Percentiles rank a stretch among this genome's conserved stretches.
Conservation (phyloP, 2,113 vertebrate genomes). For the Caranx melampygus region DNA sequence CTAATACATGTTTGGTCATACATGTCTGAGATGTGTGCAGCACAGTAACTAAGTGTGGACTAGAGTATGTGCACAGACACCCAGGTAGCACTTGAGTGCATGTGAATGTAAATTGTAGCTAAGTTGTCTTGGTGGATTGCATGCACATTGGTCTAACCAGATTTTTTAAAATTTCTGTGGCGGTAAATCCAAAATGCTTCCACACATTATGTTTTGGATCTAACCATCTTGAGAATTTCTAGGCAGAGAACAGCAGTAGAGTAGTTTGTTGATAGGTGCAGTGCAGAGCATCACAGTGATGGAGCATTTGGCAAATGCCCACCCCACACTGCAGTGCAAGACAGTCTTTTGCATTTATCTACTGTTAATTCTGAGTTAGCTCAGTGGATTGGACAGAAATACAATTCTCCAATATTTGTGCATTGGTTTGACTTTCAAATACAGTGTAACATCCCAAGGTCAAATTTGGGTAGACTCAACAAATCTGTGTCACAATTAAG, state of each 20-base stretch:
- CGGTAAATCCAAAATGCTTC: neutral
- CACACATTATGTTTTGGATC: neutral
- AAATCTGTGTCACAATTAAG: too few species aligned
- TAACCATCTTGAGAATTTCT: neutral
- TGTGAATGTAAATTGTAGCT: too few species aligned
- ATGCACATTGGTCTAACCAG: too few species aligned
- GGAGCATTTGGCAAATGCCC: neutral
- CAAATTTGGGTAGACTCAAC: neutral
- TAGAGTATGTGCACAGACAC: too few species aligned
- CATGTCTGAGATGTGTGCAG: too few species aligned
- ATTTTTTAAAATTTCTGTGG: neutral
- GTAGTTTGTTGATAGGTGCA: neutral
- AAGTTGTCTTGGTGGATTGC: too few species aligned
- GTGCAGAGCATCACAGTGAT: neutral
- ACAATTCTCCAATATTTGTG: accelerated
- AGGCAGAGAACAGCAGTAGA: neutral
- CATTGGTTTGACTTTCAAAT: neutral
- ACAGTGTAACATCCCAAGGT: neutral
- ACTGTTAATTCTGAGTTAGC: neutral
- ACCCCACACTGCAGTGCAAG: neutral
- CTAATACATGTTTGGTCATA: too few species aligned
- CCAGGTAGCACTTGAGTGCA: too few species aligned
- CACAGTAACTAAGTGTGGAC: too few species aligned
- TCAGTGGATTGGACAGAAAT: neutral
- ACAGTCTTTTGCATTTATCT: neutral